phyloP scores from a whole-genome alignment of 2,888 invertebrate species.

The Dichetophora obliterata region DNA sequence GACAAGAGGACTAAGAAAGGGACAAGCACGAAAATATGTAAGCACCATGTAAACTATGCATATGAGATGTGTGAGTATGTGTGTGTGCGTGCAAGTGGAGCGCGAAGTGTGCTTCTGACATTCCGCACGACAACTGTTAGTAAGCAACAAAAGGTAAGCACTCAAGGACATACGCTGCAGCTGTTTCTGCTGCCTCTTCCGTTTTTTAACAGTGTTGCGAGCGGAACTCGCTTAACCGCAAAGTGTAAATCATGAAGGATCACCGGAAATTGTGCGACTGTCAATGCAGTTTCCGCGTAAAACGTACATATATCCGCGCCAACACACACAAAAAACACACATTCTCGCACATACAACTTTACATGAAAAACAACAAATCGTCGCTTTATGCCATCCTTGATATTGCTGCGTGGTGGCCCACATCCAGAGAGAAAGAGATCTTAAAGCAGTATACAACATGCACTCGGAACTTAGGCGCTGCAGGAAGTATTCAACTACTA shows the following conservation, averaged over 20 bases:
- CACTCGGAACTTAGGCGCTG: neutral
- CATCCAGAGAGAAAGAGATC: neutral
- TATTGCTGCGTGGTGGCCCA: neutral
- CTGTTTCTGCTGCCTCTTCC: neutral
- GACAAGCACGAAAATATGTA: neutral
- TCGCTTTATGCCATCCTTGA: constrained; percentile 28
- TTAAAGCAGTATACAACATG: neutral
- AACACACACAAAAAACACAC: constrained; percentile 36
- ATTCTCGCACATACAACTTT: constrained; percentile 24
- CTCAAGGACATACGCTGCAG: constrained; percentile 15
- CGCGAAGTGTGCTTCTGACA: neutral
- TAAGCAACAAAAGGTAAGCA: neutral
- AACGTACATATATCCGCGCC: constrained; percentile 46
- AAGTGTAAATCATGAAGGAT: constrained; percentile 49
- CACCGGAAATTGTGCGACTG: constrained; percentile 52
- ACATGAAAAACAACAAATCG: constrained; percentile 13
- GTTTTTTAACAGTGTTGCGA: neutral
- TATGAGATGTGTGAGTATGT: neutral
- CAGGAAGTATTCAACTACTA: neutral
- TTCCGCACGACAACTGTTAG: constrained; percentile 15
- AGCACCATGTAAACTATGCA: neutral
- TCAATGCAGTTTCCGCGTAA: constrained; percentile 54
- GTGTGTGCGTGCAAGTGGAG: neutral
- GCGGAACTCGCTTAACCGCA: constrained; percentile 44
- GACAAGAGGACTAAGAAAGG: neutral